These are phyloP conservation scores for Delichon dasypus DNA, from an alignment of 2,797 vertebrate species.

Conservation along the genomic window DNA sequence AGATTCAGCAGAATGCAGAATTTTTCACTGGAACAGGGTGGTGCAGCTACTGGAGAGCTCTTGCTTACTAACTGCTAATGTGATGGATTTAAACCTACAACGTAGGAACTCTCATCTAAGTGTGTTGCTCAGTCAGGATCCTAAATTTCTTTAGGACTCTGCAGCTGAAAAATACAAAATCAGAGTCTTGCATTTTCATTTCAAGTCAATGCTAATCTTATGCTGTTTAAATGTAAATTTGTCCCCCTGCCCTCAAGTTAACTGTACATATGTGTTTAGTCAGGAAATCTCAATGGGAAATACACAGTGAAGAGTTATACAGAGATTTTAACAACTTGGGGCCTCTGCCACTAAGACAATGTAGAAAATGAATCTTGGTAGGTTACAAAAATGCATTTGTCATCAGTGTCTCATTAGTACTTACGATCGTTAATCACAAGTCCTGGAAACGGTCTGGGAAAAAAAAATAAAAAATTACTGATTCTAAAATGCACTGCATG, in stretches of 20 bases:
- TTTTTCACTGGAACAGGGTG: neutral
- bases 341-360: neutral
- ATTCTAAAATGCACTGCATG: neutral
- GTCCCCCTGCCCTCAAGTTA: neutral
- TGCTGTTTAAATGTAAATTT: neutral
- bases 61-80: neutral
- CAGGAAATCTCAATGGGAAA: neutral
- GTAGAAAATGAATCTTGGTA: neutral
- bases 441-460: slow-evolving; percentile 79
- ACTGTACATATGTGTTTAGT: neutral
- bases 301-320: neutral
- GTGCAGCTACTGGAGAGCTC: neutral
- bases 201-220: neutral
- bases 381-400: neutral
- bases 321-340: neutral
- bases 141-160: neutral
- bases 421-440: slow-evolving; percentile 80
- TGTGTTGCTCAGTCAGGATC: neutral
- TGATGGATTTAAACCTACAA: neutral
- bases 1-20: neutral
- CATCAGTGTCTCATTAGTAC: slow-evolving; percentile 50
- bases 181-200: neutral
- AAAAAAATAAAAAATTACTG: neutral
- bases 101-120: neutral
- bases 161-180: neutral